Evolutionary conservation across 1,140 invertebrate genomes (phyloP).

Genomic region (Ceratina japonica): DNA sequence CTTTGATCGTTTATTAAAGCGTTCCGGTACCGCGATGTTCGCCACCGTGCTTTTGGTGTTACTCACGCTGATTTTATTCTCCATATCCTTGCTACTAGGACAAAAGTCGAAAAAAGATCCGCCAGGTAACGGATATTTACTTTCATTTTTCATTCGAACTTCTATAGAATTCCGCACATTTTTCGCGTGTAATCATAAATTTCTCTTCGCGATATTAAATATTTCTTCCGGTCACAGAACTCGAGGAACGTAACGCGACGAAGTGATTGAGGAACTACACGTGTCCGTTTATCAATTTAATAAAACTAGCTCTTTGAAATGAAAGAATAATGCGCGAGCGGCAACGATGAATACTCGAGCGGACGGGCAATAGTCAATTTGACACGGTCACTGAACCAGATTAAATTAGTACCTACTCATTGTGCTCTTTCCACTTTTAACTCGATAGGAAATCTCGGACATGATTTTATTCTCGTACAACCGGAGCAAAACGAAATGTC

Average conservation of each 20-base stretch:
- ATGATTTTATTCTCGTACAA: too few relatives aligned
- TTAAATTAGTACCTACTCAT: background rate
- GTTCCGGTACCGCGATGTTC: background rate
- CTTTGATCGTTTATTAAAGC: background rate
- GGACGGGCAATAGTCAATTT: background rate
- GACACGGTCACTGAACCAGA: background rate
- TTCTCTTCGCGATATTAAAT: too few relatives aligned
- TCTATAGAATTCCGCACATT: background rate
- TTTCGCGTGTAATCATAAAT: too few relatives aligned
- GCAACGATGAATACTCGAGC: background rate
- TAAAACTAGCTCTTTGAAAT: background rate
- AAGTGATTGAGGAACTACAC: background rate
- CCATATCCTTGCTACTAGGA: background rate
- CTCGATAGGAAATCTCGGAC: too few relatives aligned
- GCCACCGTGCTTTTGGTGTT: background rate
- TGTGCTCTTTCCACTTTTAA: too few relatives aligned
- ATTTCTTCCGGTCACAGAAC: too few relatives aligned
- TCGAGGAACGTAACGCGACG: too few relatives aligned
- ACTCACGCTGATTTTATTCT: background rate
- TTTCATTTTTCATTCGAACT: background rate
- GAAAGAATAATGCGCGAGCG: background rate
- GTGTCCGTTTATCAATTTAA: background rate
- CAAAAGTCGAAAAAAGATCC: background rate
- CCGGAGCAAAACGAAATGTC: too few relatives aligned
- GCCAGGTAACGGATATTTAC: conserved; percentile 41